Conservation (phyloP, 2,797 vertebrate genomes). For the Danio jaintianensis region DNA sequence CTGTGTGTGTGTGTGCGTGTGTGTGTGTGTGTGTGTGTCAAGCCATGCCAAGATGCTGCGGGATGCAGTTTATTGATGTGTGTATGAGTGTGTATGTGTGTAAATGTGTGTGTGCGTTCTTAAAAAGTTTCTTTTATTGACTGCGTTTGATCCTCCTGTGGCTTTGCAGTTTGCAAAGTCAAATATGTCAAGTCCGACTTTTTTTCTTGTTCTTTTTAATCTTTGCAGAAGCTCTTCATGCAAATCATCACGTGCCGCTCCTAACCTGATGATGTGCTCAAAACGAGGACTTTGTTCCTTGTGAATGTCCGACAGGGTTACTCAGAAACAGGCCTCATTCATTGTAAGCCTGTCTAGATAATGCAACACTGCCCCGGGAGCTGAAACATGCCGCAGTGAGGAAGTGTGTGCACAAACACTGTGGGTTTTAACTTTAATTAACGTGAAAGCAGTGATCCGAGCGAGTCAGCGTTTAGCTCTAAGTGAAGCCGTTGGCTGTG, state of each 20-base stretch:
- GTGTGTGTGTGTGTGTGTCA: background rate
- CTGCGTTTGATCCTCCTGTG: constrained; percentile 35
- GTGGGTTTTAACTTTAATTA: background rate
- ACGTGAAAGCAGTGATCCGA: constrained; percentile 5
- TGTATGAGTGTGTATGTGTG: background rate
- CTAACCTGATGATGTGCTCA: background rate
- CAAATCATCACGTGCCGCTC: constrained; percentile 26
- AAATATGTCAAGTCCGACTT: constrained; percentile 13
- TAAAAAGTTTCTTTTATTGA: constrained; percentile 70
- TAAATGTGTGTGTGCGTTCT: constrained; percentile 9
- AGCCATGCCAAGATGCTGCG: constrained; percentile 11
- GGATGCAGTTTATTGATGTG: constrained; percentile 23
- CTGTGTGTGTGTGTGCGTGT: background rate
- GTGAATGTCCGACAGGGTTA: background rate
- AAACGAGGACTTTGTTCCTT: constrained; percentile 19
- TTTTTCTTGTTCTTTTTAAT: constrained; percentile 26
- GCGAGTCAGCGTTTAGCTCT: constrained; percentile 12
- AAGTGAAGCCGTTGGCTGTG: constrained; percentile 1
- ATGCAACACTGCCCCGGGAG: background rate
- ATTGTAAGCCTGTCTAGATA: background rate
- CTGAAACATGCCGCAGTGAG: background rate
- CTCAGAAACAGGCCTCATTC: background rate
- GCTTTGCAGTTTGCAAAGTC: constrained; percentile 52
- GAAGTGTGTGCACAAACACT: constrained; percentile 2
- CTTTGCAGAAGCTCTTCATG: constrained; percentile 31